Conservation (phyloP, 1,140 invertebrate genomes). For the Nasonia giraulti region DNA sequence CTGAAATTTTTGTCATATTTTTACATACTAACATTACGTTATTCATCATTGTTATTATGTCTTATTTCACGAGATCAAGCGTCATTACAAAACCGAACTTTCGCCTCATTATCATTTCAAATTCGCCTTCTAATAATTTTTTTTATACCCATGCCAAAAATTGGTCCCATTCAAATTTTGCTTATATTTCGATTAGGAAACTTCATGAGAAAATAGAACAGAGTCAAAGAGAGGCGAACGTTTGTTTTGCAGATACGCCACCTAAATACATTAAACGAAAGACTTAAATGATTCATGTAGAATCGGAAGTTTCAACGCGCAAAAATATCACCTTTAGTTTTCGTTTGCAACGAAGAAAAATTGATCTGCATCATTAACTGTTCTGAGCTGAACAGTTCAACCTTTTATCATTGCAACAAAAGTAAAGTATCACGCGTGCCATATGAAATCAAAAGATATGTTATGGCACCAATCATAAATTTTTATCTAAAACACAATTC, state of each 20-base stretch:
- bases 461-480: slow-evolving; percentile 36
- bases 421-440: slow-evolving; percentile 23
- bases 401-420: slow-evolving; percentile 7
- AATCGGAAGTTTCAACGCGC: slow-evolving; percentile 16
- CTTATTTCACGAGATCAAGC: slow-evolving; percentile 58
- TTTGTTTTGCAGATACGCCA: slow-evolving; percentile 38
- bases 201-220: not conserved
- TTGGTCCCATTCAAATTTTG: slow-evolving; percentile 42
- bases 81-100: slow-evolving; percentile 50
- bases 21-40: slow-evolving; percentile 29
- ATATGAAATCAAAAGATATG: slow-evolving; percentile 11
- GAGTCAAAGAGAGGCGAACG: slow-evolving; percentile 34
- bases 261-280: slow-evolving; percentile 49
- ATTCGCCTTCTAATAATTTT: not conserved
- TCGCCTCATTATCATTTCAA: not conserved
- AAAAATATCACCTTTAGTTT: slow-evolving; percentile 21
- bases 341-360: not conserved
- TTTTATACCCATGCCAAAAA: slow-evolving; percentile 35
- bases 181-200: not conserved
- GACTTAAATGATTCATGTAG: slow-evolving; percentile 1
- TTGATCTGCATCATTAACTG: not conserved
- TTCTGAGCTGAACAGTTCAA: not conserved
- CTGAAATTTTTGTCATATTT: slow-evolving; percentile 20
- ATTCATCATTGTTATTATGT: slow-evolving; percentile 38
- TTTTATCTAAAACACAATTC: slow-evolving; percentile 7